Conservation (phyloP, 2,113 vertebrate species). For the Lepus americanus region DNA sequence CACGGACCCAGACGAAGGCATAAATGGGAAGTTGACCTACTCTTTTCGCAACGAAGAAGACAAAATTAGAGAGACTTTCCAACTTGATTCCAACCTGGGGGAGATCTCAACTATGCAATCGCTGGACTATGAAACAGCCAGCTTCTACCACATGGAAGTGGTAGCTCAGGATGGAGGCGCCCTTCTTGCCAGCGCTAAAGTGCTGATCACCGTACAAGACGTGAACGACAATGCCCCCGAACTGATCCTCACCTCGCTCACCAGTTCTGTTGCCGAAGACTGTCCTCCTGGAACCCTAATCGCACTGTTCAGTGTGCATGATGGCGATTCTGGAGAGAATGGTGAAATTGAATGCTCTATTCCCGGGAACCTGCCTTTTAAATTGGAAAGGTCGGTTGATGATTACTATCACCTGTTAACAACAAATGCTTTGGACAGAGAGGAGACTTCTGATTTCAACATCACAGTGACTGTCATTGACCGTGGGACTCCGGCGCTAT, state of each 20-base stretch:
- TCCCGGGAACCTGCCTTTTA: conserved; percentile 82
- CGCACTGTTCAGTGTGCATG: conserved; percentile 85
- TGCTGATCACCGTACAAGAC: conserved; percentile 87
- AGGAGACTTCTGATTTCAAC: conserved; percentile 81
- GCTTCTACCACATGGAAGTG: conserved; percentile 87
- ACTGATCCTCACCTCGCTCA: conserved; percentile 84
- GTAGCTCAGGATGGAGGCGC: conserved; percentile 90
- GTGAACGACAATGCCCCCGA: conserved; percentile 88
- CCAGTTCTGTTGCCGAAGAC: conserved; percentile 83
- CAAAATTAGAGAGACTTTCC: conserved; percentile 85
- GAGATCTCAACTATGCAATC: conserved; percentile 83
- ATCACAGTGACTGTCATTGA: conserved; percentile 79
- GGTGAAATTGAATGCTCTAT: conserved; percentile 83
- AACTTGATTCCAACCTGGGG: conserved; percentile 86
- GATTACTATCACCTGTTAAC: conserved; percentile 87
- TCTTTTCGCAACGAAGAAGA: conserved; percentile 87
- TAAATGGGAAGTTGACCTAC: conserved; percentile 89
- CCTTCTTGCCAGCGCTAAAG: conserved; percentile 85
- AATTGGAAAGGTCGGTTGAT: conserved; percentile 84
- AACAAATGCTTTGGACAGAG: conserved; percentile 81
- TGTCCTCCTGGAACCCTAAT: conserved; percentile 85
- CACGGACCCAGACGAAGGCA: conserved; percentile 89
- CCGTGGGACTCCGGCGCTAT: conserved; percentile 71
- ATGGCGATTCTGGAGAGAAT: conserved; percentile 87
- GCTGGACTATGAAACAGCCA: conserved; percentile 88